A percentile compares a stretch with the other conserved stretches of the same genome.
phyloP scores from a whole-genome alignment of 2,797 vertebrate species.

The Tamandua tetradactyla region DNA sequence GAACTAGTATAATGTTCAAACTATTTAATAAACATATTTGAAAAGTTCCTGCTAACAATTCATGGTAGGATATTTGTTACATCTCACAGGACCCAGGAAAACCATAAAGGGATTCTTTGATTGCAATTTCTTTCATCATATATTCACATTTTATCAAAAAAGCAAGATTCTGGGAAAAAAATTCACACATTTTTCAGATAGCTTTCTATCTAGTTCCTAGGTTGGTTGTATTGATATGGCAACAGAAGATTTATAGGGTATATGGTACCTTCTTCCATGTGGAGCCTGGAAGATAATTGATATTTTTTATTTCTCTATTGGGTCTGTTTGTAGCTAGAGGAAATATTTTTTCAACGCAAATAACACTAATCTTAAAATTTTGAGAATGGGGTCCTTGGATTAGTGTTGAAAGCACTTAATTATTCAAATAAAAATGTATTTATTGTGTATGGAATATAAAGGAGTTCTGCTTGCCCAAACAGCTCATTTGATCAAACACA shows the following conservation, averaged over 20 bases:
- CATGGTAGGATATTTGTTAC: background rate
- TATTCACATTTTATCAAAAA: background rate
- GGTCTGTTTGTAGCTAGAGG: background rate
- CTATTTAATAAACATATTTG: background rate
- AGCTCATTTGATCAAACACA: background rate
- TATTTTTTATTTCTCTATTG: background rate
- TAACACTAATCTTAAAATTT: background rate
- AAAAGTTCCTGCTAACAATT: background rate
- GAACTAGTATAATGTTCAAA: background rate
- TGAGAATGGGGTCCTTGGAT: background rate
- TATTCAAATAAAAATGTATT: background rate
- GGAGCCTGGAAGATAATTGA: background rate
- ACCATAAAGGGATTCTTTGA: background rate
- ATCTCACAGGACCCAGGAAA: background rate
- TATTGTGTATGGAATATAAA: background rate
- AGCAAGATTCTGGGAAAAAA: background rate
- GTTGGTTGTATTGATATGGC: background rate
- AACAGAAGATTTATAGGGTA: background rate
- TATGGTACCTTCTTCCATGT: background rate
- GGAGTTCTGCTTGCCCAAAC: background rate
- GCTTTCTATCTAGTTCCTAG: background rate
- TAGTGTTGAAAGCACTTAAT: slow-evolving; percentile 28
- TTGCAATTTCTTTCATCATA: background rate
- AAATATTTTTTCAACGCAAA: background rate
- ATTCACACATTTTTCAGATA: background rate